These are phyloP conservation scores for Amiota communis DNA, from an alignment of 2,888 invertebrate species.

Conservation along the genomic window DNA sequence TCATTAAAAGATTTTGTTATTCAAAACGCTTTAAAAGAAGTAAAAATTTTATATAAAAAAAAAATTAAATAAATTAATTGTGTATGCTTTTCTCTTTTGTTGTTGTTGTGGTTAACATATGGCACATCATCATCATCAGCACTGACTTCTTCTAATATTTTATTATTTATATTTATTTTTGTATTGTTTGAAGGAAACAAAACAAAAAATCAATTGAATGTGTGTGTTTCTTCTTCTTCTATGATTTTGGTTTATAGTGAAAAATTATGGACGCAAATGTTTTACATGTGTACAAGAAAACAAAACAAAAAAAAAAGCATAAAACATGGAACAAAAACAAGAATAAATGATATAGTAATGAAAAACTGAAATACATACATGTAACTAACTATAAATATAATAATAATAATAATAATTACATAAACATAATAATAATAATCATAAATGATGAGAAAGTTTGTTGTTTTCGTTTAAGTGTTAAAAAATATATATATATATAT, in stretches of 20 bases:
- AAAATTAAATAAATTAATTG: neutral
- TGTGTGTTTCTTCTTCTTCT: neutral
- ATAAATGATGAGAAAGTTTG: too few relatives aligned
- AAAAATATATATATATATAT: too few relatives aligned
- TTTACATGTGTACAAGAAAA: neutral
- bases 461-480: too few relatives aligned
- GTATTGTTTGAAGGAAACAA: neutral
- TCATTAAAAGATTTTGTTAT: neutral
- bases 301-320: neutral
- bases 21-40: constrained; percentile 1
- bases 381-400: too few relatives aligned
- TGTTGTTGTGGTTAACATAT: neutral
- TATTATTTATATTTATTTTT: neutral
- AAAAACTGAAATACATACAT: too few relatives aligned
- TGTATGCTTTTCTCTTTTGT: neutral
- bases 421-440: too few relatives aligned
- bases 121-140: neutral
- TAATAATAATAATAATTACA: too few relatives aligned
- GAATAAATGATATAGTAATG: neutral
- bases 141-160: neutral
- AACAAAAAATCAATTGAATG: neutral
- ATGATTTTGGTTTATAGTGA: neutral
- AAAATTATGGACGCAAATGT: constrained; percentile 15
- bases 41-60: neutral
- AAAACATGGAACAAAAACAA: neutral